Base-by-base conservation (phyloP, 2,113 vertebrate species). In the Ptychochromis oligacanthus region DNA sequence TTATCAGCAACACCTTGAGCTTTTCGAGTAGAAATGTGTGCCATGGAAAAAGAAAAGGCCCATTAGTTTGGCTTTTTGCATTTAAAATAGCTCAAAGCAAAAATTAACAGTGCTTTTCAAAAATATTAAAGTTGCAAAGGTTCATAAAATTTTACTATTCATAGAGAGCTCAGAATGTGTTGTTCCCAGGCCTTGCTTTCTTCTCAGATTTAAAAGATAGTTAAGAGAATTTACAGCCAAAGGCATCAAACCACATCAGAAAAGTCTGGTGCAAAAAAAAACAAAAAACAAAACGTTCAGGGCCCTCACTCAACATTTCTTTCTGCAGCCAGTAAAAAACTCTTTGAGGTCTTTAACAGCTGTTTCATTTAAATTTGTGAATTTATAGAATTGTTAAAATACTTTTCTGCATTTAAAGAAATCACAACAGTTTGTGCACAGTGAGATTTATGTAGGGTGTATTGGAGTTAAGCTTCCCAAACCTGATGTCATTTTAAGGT, bases 201-300 rank as follows among this genome's bases (percentile, higher is more conserved):
- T 74, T 79, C 74, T 85, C 56, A 14, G 38, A 58, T 85, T 75
- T 70, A 26, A 82, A 81, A 77, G n/a, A 79, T 75, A 70, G 75
- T 77, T 40, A 55, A 57, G 55, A 85, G 31, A 74, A 31, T 62
- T 72, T 15, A 82, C 57, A 64, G 52, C 24, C 52, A 65, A 85
- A 79, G 43, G 55, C 70, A 80, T 74, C 11, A 79, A 85, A 92
- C 83, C 82, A 89, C 82, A 87, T 76, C 75, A 83, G 65, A 85
- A 49, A 59, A 14, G 17, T 60, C 1, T 5, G 79, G 34, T 40
- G 57, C 67, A 72, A 46, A 28, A 70, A 28, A 65, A 70, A 18
- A 70, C 28, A 52, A 70, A 18, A 20, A 20, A 52, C 49, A 31
- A 28, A 70, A 28, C 26, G 43, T 43, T 77, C 10, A 5, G 38